A percentile compares a stretch with the other conserved stretches of the same genome.
Evolutionary conservation across 2,797 vertebrate species (phyloP).

Genomic region (Taenioides sp.): DNA sequence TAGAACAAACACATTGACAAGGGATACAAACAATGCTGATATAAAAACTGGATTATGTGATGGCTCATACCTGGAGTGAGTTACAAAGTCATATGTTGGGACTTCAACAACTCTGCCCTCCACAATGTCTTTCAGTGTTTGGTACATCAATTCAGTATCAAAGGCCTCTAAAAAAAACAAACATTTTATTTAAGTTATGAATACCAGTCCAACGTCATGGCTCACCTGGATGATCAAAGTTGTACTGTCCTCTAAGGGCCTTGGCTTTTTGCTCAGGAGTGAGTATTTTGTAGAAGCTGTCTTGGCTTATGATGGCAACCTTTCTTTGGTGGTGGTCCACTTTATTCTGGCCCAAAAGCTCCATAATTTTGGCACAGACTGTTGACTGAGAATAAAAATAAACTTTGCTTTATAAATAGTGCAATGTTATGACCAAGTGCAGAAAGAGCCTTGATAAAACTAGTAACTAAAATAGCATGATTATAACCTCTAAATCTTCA

Average conservation of each 20-base stretch:
- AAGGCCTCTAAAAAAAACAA: constrained; percentile 84
- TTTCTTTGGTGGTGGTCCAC: constrained; percentile 93
- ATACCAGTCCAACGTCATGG: background rate
- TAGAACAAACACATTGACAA: constrained; percentile 1
- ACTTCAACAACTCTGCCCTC: constrained; percentile 92
- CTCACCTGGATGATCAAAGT: constrained; percentile 95
- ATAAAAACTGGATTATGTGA: background rate
- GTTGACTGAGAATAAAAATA: constrained; percentile 82
- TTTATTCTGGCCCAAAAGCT: constrained; percentile 93
- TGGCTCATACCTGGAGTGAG: constrained; percentile 88
- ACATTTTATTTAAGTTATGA: background rate
- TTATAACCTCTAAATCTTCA: background rate
- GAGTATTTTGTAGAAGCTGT: constrained; percentile 92
- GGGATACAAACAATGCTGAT: background rate
- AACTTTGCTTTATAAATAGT: background rate
- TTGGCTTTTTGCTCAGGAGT: constrained; percentile 90
- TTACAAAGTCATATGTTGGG: constrained; percentile 94
- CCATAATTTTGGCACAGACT: constrained; percentile 99
- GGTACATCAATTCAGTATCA: constrained; percentile 92
- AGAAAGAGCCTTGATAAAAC: background rate
- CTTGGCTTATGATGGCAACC: constrained; percentile 93
- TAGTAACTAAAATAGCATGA: background rate
- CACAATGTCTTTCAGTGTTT: constrained; percentile 88
- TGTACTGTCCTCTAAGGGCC: constrained; percentile 93
- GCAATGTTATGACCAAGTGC: background rate